Conservation (phyloP, 2,797 vertebrate genomes). For the Limosa lapponica region DNA sequence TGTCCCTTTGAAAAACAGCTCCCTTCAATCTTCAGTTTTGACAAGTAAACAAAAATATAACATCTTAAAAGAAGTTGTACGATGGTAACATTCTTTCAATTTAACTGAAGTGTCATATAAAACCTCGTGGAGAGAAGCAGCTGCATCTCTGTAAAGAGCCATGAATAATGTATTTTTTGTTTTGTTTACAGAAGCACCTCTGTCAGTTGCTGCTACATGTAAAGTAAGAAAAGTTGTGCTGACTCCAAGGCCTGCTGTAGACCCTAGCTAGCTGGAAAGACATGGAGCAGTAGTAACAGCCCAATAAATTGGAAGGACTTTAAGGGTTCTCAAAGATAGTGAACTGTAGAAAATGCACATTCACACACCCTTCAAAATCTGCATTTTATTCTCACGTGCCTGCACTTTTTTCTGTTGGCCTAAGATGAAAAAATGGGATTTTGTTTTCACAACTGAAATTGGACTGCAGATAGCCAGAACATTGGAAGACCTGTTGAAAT, state of each 20-base stretch:
- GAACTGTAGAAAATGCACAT: neutral
- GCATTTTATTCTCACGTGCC: neutral
- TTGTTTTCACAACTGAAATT: neutral
- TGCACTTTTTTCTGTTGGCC: neutral
- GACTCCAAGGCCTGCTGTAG: neutral
- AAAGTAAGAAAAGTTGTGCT: neutral
- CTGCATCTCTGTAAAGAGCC: slow-evolving; percentile 5
- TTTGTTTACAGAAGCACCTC: slow-evolving; percentile 27
- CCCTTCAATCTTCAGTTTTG: neutral
- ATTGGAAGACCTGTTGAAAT: neutral
- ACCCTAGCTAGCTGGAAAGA: neutral
- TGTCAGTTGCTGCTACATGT: neutral
- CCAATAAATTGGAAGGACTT: neutral
- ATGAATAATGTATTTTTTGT: slow-evolving; percentile 51
- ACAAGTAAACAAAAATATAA: neutral
- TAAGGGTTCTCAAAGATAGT: neutral
- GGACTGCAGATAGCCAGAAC: neutral
- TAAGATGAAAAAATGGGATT: neutral
- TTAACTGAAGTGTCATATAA: neutral
- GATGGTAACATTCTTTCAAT: neutral
- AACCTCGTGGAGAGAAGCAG: neutral
- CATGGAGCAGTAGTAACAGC: neutral
- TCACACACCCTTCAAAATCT: neutral
- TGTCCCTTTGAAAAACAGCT: neutral
- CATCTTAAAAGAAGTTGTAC: neutral